These are phyloP conservation scores for Yponomeuta cagnagella DNA, from an alignment of 2,888 invertebrate species.

Conservation along the genomic window DNA sequence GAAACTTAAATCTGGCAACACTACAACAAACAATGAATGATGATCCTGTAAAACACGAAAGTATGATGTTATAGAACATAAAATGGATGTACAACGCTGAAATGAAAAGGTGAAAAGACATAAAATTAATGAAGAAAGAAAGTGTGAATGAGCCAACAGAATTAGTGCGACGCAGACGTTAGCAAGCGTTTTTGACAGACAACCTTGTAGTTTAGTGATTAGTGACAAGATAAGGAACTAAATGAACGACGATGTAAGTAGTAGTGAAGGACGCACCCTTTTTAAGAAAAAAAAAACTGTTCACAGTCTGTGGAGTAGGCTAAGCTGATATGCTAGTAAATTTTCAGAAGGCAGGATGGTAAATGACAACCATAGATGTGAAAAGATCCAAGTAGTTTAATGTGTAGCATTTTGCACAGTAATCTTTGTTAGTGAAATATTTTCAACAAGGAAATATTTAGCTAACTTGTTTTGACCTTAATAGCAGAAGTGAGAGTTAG, in stretches of 20 bases:
- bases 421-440: too few relatives aligned
- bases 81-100: not conserved
- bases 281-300: not conserved
- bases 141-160: conserved; percentile 1
- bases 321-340: not conserved
- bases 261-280: conserved; percentile 5
- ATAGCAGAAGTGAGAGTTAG: too few relatives aligned
- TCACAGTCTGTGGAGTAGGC: not conserved
- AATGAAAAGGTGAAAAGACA: not conserved
- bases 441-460: too few relatives aligned
- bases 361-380: too few relatives aligned
- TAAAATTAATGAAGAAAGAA: not conserved
- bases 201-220: not conserved
- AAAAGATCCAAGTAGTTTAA: too few relatives aligned
- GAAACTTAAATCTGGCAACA: too few relatives aligned
- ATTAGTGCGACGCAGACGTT: not conserved
- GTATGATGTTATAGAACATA: not conserved
- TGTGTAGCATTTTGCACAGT: too few relatives aligned
- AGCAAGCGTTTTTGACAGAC: not conserved
- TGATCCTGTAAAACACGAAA: too few relatives aligned
- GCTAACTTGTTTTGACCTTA: too few relatives aligned
- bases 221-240: conserved; percentile 8
- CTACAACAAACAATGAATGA: too few relatives aligned
- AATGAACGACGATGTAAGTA: conserved; percentile 6
- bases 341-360: too few relatives aligned